Evolutionary conservation across 2,888 invertebrate genomes (phyloP).

Genomic region (Amphiduros pacificus): DNA sequence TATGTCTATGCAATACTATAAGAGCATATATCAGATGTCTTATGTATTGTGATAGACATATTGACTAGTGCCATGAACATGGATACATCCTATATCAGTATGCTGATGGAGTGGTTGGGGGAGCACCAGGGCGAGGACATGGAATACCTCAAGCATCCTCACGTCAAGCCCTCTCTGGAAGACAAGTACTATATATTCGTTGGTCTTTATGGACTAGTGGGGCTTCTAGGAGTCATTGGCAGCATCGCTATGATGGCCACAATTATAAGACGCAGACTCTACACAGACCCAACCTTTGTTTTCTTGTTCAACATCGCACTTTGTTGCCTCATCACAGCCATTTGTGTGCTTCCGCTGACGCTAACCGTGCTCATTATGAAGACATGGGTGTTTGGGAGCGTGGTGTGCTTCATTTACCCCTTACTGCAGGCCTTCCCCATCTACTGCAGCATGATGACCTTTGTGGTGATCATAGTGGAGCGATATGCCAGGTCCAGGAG

Average conservation of each 20-base stretch:
- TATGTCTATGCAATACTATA: no score
- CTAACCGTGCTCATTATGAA: not conserved
- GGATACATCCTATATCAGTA: not conserved
- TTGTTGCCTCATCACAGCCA: not conserved
- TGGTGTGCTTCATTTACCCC: not conserved
- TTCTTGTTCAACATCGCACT: not conserved
- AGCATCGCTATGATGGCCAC: not conserved
- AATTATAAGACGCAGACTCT: not conserved
- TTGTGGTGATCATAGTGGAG: not conserved
- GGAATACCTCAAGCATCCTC: not conserved
- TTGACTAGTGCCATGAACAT: not conserved
- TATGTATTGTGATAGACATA: no score
- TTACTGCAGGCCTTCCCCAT: not conserved
- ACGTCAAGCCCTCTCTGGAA: not conserved
- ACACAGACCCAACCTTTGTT: not conserved
- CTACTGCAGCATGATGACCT: not conserved
- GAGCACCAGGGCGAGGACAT: not conserved
- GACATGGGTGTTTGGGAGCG: slow-evolving; percentile 1
- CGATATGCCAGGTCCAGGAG: not conserved
- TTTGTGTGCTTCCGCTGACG: not conserved
- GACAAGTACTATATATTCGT: not conserved
- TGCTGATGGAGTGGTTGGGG: not conserved
- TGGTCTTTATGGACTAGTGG: not conserved
- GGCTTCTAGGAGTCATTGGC: not conserved
- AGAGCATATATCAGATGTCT: no score